Evolutionary conservation across 2,113 vertebrate genomes (phyloP).

Genomic region (Prolemur simus): DNA sequence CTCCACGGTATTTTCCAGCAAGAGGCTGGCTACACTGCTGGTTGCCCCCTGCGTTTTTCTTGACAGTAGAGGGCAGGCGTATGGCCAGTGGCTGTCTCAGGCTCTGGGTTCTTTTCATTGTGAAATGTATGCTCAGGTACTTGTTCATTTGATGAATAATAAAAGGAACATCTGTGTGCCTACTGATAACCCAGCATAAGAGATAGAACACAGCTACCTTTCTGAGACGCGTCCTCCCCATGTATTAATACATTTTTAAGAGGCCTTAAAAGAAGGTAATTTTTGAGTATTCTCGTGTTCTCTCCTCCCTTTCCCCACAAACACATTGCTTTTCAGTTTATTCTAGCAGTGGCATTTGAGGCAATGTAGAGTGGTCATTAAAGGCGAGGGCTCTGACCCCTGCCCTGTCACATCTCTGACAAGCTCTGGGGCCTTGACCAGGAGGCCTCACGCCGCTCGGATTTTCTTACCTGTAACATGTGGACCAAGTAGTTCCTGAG

Average conservation of each 20-base stretch:
- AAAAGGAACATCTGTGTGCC: not conserved
- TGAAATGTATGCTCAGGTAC: not conserved
- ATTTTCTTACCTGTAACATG: not conserved
- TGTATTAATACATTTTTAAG: not conserved
- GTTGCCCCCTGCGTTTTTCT: not conserved
- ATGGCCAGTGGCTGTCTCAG: not conserved
- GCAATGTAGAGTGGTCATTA: not conserved
- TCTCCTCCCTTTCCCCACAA: not conserved
- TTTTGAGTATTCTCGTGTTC: not conserved
- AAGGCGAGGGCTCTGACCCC: not conserved
- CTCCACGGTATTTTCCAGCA: not conserved
- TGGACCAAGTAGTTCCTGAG: not conserved
- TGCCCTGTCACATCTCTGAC: not conserved
- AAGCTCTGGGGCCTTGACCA: not conserved
- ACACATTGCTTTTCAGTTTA: not conserved
- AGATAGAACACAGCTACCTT: not conserved
- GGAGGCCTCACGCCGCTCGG: not conserved
- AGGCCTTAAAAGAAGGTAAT: not conserved
- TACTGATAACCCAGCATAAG: not conserved
- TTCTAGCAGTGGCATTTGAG: not conserved
- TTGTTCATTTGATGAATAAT: not conserved
- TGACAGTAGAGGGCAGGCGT: not conserved
- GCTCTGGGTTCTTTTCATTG: not conserved
- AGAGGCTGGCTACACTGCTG: not conserved
- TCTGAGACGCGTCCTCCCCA: not conserved